Evolutionary conservation across 2,797 vertebrate genomes (phyloP), one percentile per base, ranked within the genome.

Genomic region (Macrochelys suwanniensis): DNA sequence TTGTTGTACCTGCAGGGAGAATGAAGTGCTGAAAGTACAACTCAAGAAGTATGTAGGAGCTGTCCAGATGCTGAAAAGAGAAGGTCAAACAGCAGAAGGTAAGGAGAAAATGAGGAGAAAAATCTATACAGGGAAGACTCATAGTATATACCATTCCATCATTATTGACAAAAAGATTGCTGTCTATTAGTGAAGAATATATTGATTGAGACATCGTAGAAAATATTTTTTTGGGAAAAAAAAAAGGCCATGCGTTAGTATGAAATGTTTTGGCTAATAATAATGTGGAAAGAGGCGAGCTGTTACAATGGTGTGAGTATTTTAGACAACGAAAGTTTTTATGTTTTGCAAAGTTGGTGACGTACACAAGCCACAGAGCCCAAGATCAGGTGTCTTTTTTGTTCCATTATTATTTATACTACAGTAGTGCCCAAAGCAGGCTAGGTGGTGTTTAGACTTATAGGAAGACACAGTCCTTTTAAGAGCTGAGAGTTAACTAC

Each of bases 11-110:
- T 95, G 80, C 98, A 99, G 99, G 97, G 99, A 99, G 98, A 99
- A 99, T 59, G 99, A 99, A 92, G 99, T 99, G 92, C 98, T 99
- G 79, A 99, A 99, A 98, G 99, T 99, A 95, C 99, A 99, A 92
- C 97, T 99, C 95, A 99, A 99, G 99, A 99, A 99, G 95, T 99
- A 99, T 21, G 99, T 99, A 71, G 99, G 99, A 80, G 99, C 99
- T 96, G 99, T 99, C 86, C 99, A 99, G 98, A 99, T 99, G 99
- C 99, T 99, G 97, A 99, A 99, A 98, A 98, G 99, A 98, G 99
- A 99, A 98, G 99, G 99, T 94, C 99, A 99, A 82, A 97, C 98
- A 85, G 96, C 98, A 74, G 99, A 99, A 91, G 99, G 99, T 99
- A 98, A 99, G 98, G 51, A 68, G 89, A 31, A 93, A 84, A 11